Evolutionary conservation across 2,888 invertebrate genomes (phyloP).

Genomic region (Cosmopolites sordidus): DNA sequence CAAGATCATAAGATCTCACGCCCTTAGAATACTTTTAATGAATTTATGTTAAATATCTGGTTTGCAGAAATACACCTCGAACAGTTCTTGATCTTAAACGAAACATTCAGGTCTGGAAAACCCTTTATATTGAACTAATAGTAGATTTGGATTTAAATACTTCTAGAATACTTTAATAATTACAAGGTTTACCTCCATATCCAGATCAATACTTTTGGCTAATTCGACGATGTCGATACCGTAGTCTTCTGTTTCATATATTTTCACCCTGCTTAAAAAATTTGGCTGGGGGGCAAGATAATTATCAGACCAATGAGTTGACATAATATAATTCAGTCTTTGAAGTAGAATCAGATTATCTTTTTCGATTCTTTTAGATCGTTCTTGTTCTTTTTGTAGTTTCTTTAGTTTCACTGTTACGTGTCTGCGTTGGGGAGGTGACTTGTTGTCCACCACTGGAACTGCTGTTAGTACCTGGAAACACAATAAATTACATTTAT

Average conservation of each 20-base stretch:
- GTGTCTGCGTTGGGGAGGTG: constrained; percentile 62
- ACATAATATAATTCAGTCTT: constrained; percentile 63
- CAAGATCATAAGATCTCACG: no score
- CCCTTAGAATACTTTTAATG: no score
- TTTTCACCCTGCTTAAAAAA: constrained; percentile 20
- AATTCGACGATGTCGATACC: constrained; percentile 24
- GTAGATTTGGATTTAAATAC: no score
- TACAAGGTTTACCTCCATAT: no score
- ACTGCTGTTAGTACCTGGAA: constrained; percentile 48
- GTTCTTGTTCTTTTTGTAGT: constrained; percentile 64
- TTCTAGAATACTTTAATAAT: no score
- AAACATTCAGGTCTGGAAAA: no score
- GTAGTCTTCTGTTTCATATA: constrained; percentile 30
- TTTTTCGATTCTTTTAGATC: constrained; percentile 58
- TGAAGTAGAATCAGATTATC: constrained; percentile 68
- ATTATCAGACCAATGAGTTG: constrained; percentile 62
- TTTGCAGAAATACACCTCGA: no score
- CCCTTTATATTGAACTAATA: no score
- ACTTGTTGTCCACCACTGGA: constrained; percentile 62
- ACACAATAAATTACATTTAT: not conserved
- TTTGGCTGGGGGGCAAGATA: constrained; percentile 61
- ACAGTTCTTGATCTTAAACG: no score
- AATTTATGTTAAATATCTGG: no score
- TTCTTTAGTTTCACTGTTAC: constrained; percentile 66
- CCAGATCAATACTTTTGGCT: constrained; percentile 16